Conservation (phyloP, 2,888 invertebrate species). For the Oligia fasciuncula region DNA sequence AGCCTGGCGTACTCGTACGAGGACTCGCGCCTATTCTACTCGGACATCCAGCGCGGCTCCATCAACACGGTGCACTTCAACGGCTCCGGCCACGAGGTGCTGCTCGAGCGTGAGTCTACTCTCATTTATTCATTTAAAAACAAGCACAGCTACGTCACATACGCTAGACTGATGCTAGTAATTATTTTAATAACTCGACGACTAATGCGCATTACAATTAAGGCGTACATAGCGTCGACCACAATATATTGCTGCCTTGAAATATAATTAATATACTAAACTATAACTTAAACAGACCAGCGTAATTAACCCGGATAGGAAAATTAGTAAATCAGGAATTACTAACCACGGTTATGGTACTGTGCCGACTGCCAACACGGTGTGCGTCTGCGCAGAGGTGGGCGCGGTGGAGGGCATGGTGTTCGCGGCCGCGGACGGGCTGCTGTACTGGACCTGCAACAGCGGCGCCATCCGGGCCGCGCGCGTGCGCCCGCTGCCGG, state of each 20-base stretch:
- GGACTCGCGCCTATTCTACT: constrained; percentile 93
- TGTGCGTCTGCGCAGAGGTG: constrained; percentile 88
- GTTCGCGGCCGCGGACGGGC: constrained; percentile 92
- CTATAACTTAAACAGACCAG: background rate
- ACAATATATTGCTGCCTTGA: background rate
- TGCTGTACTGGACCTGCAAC: constrained; percentile 96
- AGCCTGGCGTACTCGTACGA: constrained; percentile 95
- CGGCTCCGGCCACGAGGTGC: constrained; percentile 92
- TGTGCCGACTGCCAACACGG: background rate
- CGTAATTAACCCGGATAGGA: too few relatives aligned
- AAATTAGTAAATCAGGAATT: background rate
- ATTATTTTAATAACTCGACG: background rate
- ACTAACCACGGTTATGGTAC: background rate
- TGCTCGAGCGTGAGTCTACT: constrained; percentile 91
- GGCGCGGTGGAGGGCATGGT: constrained; percentile 97
- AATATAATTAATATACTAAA: background rate
- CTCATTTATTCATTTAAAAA: background rate
- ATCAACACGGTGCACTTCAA: constrained; percentile 95
- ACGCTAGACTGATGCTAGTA: background rate
- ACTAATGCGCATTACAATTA: background rate
- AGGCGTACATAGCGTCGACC: background rate
- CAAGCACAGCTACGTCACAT: background rate
- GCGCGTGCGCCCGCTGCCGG: constrained; percentile 59
- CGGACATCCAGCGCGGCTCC: constrained; percentile 96
- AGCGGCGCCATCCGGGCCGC: constrained; percentile 91